phyloP scores from a whole-genome alignment of 2,797 vertebrate genomes.

The Oreochromis mossambicus region DNA sequence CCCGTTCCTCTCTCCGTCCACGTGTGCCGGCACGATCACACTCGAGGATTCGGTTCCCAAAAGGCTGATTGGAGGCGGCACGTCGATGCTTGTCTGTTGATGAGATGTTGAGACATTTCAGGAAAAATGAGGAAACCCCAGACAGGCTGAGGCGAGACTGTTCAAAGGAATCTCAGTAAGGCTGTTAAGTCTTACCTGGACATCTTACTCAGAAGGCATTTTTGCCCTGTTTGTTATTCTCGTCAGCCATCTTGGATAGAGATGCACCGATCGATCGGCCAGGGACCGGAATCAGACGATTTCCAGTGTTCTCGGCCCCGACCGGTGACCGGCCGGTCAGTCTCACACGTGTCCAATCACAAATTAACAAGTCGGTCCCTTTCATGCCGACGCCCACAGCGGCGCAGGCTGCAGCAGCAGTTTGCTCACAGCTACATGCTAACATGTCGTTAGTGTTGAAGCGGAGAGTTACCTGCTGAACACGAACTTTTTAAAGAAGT shows the following conservation, averaged over 20 bases:
- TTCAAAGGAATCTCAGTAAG: neutral
- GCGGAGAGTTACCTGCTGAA: neutral
- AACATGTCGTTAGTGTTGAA: neutral
- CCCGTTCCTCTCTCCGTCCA: neutral
- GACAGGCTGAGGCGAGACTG: neutral
- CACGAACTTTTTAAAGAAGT: rapidly evolving
- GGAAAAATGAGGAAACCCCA: neutral
- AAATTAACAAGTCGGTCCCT: neutral
- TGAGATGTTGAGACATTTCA: neutral
- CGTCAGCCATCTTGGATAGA: neutral
- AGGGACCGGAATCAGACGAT: rapidly evolving
- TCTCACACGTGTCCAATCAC: neutral
- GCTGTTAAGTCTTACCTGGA: neutral
- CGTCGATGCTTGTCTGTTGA: neutral
- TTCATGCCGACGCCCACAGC: rapidly evolving
- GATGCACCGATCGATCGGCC: neutral
- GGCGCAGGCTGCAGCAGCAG: neutral
- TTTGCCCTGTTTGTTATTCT: neutral
- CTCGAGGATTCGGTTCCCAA: neutral
- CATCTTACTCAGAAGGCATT: neutral
- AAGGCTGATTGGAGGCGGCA: neutral
- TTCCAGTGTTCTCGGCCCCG: rapidly evolving
- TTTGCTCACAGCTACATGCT: neutral
- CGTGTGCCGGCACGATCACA: slow-evolving; percentile 15
- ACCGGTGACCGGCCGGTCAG: rapidly evolving